Conservation (phyloP, 2,888 invertebrate genomes). For the Oegoconia quadripuncta region DNA sequence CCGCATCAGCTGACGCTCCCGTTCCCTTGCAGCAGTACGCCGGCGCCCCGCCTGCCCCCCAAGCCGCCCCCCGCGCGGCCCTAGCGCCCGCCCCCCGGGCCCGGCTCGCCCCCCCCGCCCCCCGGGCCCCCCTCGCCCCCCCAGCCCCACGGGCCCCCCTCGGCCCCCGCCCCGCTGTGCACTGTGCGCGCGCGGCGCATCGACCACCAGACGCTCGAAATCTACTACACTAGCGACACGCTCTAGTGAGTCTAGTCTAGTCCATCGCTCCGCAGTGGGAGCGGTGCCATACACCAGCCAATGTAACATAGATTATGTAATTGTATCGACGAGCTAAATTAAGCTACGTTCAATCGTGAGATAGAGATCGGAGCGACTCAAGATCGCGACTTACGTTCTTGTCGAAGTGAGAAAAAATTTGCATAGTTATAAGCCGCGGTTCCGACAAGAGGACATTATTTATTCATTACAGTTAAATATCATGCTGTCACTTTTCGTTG, state of each 20-base stretch:
- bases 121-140: conserved; percentile 6
- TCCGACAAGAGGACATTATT: no score
- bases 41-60: conserved; percentile 60
- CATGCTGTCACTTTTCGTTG: no score
- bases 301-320: no score
- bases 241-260: conserved; percentile 17
- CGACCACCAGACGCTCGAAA: conserved; percentile 20
- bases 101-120: conserved; percentile 3
- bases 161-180: conserved; percentile 11
- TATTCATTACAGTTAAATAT: no score
- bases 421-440: no score
- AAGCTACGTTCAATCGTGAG: no score
- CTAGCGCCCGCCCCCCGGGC: conserved; percentile 29
- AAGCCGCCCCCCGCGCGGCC: conserved; percentile 54
- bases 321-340: no score
- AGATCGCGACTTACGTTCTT: no score
- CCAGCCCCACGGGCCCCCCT: conserved; percentile 2
- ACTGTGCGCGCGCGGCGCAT: conserved; percentile 15
- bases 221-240: conserved; percentile 29
- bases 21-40: conserved; percentile 18
- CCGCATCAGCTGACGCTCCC: not conserved
- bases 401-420: no score
- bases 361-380: no score
- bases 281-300: no score
- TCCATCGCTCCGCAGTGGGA: no score